Base-by-base conservation (phyloP, 1,140 invertebrate genomes). In the Spodoptera frugiperda region DNA sequence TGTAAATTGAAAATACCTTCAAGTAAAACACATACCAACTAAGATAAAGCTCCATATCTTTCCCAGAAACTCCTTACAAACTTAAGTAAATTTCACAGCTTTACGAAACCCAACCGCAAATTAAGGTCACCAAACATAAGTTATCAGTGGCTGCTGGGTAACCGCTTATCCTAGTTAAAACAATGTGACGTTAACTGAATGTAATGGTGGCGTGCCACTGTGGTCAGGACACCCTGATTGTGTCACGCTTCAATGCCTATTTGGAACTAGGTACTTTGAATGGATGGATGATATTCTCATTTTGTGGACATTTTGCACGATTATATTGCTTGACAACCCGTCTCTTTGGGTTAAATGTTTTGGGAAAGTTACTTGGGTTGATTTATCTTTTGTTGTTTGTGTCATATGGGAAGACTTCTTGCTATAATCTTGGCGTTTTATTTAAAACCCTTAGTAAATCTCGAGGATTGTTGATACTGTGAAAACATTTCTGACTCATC, bases 101-200 rank as follows among this genome's bases (percentile, higher is more conserved):
- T 74, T 53, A 63, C 48, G 72, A 74, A 74, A 74, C 48, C 15
- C 21, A 21, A 55, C 57, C 48, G 15, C 57, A 70, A 51, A 74
- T 74, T 63, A 63, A 53, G 72, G 72, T 63, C 57, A 53, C 72
- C 48, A 39, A 74, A 63, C 48, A 53, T 39, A 33, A 51, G 46
- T 51, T 74, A 63, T 63, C 72, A 39, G 25, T 55, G 44, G 55
- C 68, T 21, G 54, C 21, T 55, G 25, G 33, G 46, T 19, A 76
- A 68, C 74, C 10, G 33, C 74, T 57, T 46, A 55, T 68, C 63
- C 73, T 51, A 75, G 74, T 68, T 67, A 55, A 33, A 48, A 68
- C 51, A 57, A 17, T 46, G 48, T 76, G 63, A 55, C 51, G 30
- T 63, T 55, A 19, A 44, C 11, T 57, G 19, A 25, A 30, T 6